Evolutionary conservation across 1,140 invertebrate genomes (phyloP).

Genomic region (Leptonema lineaticorne): DNA sequence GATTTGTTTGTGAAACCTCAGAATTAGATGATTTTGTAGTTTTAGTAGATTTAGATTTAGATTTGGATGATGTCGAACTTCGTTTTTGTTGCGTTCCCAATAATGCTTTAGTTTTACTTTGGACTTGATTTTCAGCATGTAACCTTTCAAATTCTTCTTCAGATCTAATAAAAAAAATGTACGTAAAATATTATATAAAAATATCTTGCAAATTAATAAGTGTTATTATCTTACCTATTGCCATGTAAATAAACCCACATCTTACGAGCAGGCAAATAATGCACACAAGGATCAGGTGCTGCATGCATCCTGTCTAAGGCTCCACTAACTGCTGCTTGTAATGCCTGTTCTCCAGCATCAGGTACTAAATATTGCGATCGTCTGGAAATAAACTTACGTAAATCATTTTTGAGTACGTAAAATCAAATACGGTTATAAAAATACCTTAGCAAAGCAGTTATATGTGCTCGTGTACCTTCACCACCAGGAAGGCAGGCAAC

Average conservation of each 20-base stretch:
- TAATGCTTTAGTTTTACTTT: slow-evolving; percentile 47
- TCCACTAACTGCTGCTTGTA: slow-evolving; percentile 85
- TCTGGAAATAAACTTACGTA: slow-evolving; percentile 45
- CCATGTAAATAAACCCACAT: slow-evolving; percentile 90
- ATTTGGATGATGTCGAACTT: background rate
- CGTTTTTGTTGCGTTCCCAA: slow-evolving; percentile 11
- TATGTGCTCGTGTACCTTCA: slow-evolving; percentile 88
- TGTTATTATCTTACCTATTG: slow-evolving; percentile 47
- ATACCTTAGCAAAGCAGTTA: slow-evolving; percentile 54
- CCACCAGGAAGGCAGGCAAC: slow-evolving; percentile 91
- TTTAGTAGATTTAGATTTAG: slow-evolving; percentile 2
- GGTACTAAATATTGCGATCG: slow-evolving; percentile 78
- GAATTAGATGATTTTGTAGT: background rate
- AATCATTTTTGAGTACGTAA: background rate
- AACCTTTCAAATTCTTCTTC: slow-evolving; percentile 73
- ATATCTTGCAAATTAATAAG: background rate
- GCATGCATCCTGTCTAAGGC: slow-evolving; percentile 86
- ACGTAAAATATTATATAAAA: background rate
- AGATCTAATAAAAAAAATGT: slow-evolving; percentile 49
- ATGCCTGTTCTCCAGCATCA: slow-evolving; percentile 67
- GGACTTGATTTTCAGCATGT: slow-evolving; percentile 62
- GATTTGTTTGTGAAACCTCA: background rate
- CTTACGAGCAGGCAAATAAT: slow-evolving; percentile 85
- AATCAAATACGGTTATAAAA: background rate
- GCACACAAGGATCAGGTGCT: slow-evolving; percentile 86